Percentiles rank a stretch among this genome's conserved stretches.
These are phyloP conservation scores for Drosophila serrata DNA, from an alignment of 1,140 invertebrate species.

Conservation along the genomic window DNA sequence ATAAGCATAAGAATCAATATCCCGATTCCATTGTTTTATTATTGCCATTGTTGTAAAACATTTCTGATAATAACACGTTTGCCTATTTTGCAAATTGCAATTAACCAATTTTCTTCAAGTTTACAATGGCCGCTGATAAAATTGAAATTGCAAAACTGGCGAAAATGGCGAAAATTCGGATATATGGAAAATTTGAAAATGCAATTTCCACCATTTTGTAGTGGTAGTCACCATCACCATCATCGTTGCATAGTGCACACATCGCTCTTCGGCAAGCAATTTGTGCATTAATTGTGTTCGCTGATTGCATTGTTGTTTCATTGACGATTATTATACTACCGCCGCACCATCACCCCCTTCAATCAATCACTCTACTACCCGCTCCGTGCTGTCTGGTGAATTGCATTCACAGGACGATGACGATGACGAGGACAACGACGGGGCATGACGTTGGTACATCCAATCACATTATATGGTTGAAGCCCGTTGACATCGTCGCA, in stretches of 20 bases:
- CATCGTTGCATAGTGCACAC: conserved; percentile 35
- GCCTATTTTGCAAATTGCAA: background rate
- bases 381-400: conserved; percentile 5
- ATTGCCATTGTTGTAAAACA: background rate
- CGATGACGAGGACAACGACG: background rate
- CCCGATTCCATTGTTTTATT: no score
- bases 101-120: conserved; percentile 9
- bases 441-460: background rate
- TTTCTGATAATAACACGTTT: background rate
- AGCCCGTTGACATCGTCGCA: conserved; percentile 10
- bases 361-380: conserved; percentile 23
- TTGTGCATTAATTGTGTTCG: conserved; percentile 76
- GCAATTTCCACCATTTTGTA: conserved; percentile 24
- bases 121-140: conserved; percentile 10
- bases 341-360: background rate
- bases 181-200: background rate
- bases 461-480: conserved; percentile 29
- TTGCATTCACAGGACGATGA: conserved; percentile 2
- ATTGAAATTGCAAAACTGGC: conserved; percentile 12
- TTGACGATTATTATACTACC: conserved; percentile 26
- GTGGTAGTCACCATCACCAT: background rate
- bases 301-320: conserved; percentile 71
- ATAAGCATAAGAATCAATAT: no score
- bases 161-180: conserved; percentile 12
- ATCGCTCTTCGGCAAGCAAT: conserved; percentile 63